Evolutionary conservation across 2,113 vertebrate genomes (phyloP).

Genomic region (Thamnaconus septentrionalis): DNA sequence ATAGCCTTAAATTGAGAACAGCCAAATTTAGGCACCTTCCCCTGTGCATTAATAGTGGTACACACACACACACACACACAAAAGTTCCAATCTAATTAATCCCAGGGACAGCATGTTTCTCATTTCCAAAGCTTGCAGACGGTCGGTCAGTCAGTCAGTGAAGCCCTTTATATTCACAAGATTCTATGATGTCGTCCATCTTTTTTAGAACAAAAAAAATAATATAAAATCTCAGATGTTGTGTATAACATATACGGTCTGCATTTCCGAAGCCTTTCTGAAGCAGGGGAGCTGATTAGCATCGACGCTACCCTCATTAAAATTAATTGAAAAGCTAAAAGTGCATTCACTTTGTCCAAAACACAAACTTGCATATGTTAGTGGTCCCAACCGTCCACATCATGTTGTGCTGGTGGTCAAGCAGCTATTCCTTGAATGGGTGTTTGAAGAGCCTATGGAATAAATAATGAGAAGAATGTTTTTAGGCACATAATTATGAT

Average conservation of each 20-base stretch:
- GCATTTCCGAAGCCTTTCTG: slow-evolving; percentile 28
- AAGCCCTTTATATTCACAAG: slow-evolving; percentile 64
- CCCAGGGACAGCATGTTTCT: slow-evolving; percentile 57
- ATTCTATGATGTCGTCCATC: slow-evolving; percentile 72
- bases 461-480: slow-evolving; percentile 29
- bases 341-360: slow-evolving; percentile 17
- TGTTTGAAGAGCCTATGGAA: slow-evolving; percentile 33
- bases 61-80: too few species aligned
- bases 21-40: slow-evolving; percentile 56
- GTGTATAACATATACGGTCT: slow-evolving; percentile 29
- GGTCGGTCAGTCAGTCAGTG: slow-evolving; percentile 8
- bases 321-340: slow-evolving; percentile 3
- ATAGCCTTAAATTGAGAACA: slow-evolving; percentile 67
- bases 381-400: slow-evolving; percentile 43
- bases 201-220: slow-evolving; percentile 40
- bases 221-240: slow-evolving; percentile 24
- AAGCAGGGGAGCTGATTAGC: slow-evolving; percentile 8
- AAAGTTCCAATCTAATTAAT: slow-evolving; percentile 39
- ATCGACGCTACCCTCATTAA: not conserved
- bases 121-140: slow-evolving; percentile 9
- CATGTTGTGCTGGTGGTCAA: slow-evolving; percentile 38
- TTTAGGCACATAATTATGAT: slow-evolving; percentile 38
- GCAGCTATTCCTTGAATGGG: slow-evolving; percentile 52
- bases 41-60: slow-evolving; percentile 37
- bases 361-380: slow-evolving; percentile 69